These are phyloP conservation scores for Hyperoplus lanceolatus DNA, from an alignment of 2,797 vertebrate genomes.

Conservation along the genomic window DNA sequence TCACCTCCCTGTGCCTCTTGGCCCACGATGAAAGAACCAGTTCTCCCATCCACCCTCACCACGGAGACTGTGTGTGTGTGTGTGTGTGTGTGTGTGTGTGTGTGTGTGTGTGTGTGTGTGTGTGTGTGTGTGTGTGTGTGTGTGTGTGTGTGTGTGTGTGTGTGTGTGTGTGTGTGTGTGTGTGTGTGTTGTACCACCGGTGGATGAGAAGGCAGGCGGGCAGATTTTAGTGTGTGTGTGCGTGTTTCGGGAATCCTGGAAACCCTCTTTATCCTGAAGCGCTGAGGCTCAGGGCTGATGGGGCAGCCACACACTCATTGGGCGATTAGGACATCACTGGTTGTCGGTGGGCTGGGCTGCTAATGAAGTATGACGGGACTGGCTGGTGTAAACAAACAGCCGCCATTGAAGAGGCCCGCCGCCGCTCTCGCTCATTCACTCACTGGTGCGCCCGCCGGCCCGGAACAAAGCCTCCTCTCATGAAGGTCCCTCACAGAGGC, in stretches of 20 bases:
- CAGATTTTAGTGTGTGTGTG: slow-evolving; percentile 39
- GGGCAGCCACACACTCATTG: slow-evolving; percentile 71
- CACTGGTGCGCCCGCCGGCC: slow-evolving; percentile 77
- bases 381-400: slow-evolving; percentile 86
- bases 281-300: slow-evolving; percentile 71
- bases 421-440: slow-evolving; percentile 77
- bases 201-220: slow-evolving; percentile 62
- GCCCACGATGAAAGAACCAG: slow-evolving; percentile 78
- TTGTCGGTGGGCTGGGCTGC: slow-evolving; percentile 82
- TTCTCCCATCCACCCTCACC: slow-evolving; percentile 49
- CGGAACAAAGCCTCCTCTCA: slow-evolving; percentile 83
- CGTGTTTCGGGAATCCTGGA: slow-evolving; percentile 52
- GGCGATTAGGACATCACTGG: slow-evolving; percentile 83
- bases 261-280: slow-evolving; percentile 69
- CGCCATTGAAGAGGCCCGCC: slow-evolving; percentile 82
- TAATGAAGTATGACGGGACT: slow-evolving; percentile 86
- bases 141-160: slow-evolving; percentile 33
- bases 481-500: slow-evolving; percentile 76
- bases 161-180: slow-evolving; percentile 36
- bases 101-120: slow-evolving; percentile 35
- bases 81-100: slow-evolving; percentile 22
- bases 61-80: slow-evolving; percentile 42
- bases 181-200: slow-evolving; percentile 51
- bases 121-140: slow-evolving; percentile 48
- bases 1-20: slow-evolving; percentile 75